Base-by-base conservation (phyloP, 2,113 vertebrate species). In the Ursus arctos region DNA sequence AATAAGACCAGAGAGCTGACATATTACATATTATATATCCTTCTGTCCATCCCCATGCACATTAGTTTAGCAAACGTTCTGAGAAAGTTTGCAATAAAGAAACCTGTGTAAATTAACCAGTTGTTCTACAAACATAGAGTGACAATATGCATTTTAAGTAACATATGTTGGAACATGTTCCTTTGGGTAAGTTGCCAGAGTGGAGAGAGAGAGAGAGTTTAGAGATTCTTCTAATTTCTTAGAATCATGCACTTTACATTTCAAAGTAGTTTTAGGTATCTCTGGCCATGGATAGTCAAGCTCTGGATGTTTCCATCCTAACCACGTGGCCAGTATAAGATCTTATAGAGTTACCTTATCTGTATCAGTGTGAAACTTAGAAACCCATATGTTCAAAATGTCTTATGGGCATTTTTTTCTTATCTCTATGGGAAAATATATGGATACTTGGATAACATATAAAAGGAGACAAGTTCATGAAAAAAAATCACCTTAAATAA, bases 351-450 rank as follows among this genome's bases (percentile, higher is more conserved):
- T 21, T 10, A 6, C 1, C 6, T 95, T 91, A 65, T 81, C 61
- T 67, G 0, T 40, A 36, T n/a, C 63, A n/a, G 13, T 6, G 5
- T n/a, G 65, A 40, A 22, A 76, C 43, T 72, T 84, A 63, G 77
- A 95, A 96, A 69, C 51, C 18, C 59, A n/a, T 28, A 28, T 24
- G 81, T 86, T 95, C 26, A 83, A 57, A 95, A n/a, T 57, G 43
- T 43, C 15, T 49, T 65, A 43, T 26, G 36, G 65, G 14, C n/a
- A 89, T 22, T 84, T 47, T 82, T 86, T 71, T 21, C 77, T 95
- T 87, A 91, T 94, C 89, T 94, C 14, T 65, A 24, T 77, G 72
- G 22, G 65, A 67, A 96, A 97, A 47, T 81, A 69, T 47, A 55
- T 82, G 59, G 59, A 6, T 92, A 57, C 92, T 69, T 87, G 51